These are phyloP conservation scores for Stegastes partitus DNA, from an alignment of 2,113 vertebrate species.

Conservation along the genomic window DNA sequence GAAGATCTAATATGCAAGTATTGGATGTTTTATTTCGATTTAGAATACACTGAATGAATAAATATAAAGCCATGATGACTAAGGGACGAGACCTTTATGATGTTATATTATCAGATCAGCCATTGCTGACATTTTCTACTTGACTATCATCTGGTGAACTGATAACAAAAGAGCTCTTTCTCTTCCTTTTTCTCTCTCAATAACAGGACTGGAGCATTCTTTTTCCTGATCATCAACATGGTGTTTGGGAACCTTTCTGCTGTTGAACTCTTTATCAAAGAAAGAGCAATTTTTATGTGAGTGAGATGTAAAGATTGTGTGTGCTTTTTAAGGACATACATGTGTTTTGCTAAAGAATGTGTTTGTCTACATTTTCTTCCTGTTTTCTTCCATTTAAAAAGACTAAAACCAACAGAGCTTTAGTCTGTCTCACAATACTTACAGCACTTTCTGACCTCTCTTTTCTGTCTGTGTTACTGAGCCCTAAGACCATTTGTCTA, in stretches of 20 bases:
- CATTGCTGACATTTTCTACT: neutral
- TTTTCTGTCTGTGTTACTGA: no score
- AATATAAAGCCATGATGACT: neutral
- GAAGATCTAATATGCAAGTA: no score
- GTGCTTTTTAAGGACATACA: neutral
- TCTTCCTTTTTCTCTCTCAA: slow-evolving; percentile 4
- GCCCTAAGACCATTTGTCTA: neutral
- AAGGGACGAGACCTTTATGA: slow-evolving; percentile 1
- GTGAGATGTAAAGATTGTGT: slow-evolving; percentile 36
- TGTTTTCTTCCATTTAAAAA: neutral
- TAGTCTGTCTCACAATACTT: neutral
- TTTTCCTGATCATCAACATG: slow-evolving; percentile 89
- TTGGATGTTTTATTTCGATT: neutral
- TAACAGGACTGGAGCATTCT: slow-evolving; percentile 84
- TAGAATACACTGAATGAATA: neutral
- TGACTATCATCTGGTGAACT: neutral
- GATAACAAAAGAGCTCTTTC: neutral
- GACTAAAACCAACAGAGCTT: neutral
- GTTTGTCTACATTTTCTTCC: no score
- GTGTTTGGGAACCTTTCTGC: slow-evolving; percentile 88
- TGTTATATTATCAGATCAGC: neutral
- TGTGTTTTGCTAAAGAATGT: no score
- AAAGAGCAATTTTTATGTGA: slow-evolving; percentile 86
- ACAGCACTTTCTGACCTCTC: no score
- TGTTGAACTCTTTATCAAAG: slow-evolving; percentile 87